Percentiles rank a stretch among this genome's conserved stretches.
These are phyloP conservation scores for Xyrichtys novacula DNA, from an alignment of 2,797 vertebrate species.

Conservation along the genomic window DNA sequence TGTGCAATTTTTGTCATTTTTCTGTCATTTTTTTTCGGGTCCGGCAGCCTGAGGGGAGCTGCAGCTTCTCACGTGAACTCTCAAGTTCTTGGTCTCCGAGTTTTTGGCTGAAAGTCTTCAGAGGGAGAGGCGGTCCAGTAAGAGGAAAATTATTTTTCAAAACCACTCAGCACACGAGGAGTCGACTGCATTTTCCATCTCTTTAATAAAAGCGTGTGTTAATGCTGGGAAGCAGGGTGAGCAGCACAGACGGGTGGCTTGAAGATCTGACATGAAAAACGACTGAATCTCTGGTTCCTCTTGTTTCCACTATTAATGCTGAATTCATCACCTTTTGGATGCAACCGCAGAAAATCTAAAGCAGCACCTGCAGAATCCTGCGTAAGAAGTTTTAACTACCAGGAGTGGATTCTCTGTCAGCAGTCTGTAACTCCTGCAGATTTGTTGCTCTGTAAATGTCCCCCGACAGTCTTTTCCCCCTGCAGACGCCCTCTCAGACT, in stretches of 20 bases:
- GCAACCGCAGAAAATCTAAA: not conserved
- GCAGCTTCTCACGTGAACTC: conserved; percentile 32
- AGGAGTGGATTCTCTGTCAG: conserved; percentile 9
- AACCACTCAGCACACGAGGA: not conserved
- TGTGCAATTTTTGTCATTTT: conserved; percentile 2
- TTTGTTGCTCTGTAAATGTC: conserved; percentile 26
- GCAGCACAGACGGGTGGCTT: no score
- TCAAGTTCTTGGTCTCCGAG: not conserved
- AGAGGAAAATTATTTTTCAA: conserved; percentile 22
- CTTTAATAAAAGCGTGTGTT: not conserved
- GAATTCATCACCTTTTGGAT: not conserved
- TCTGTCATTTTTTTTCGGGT: conserved; percentile 3
- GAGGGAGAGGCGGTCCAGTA: not conserved
- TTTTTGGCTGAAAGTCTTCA: conserved; percentile 13
- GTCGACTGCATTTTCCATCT: not conserved
- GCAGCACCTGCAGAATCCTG: not conserved
- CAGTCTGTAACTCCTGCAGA: conserved; percentile 13
- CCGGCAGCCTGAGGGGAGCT: conserved; percentile 16
- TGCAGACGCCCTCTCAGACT: conserved; percentile 3
- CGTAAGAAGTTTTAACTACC: no score
- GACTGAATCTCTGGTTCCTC: no score
- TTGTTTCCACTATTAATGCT: not conserved
- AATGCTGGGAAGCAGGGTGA: not conserved
- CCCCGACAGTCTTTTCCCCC: conserved; percentile 19
- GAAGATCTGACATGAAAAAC: no score